These are phyloP conservation scores for Volucella inflata DNA, from an alignment of 2,888 invertebrate genomes.

Conservation along the genomic window DNA sequence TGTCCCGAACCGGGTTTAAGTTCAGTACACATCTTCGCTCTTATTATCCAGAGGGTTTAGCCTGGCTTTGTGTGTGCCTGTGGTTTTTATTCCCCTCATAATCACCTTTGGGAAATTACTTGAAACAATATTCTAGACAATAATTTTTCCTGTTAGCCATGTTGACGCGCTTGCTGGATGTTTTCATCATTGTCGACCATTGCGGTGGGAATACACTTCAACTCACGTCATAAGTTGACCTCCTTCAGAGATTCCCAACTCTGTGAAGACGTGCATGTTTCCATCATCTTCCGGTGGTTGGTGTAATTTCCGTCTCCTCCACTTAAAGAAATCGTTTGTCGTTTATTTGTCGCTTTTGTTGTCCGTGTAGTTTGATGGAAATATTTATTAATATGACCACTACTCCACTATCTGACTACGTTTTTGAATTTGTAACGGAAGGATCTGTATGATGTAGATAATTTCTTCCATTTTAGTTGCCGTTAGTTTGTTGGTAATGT, in stretches of 20 bases:
- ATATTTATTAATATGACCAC: too few relatives aligned
- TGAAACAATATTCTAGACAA: constrained; percentile 71
- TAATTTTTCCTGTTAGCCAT: constrained; percentile 58
- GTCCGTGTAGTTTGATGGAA: too few relatives aligned
- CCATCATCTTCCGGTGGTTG: constrained; percentile 2
- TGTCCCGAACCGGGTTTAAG: too few relatives aligned
- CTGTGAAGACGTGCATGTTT: neutral
- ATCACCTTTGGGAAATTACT: constrained; percentile 74
- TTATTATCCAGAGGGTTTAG: constrained; percentile 49
- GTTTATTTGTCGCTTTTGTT: too few relatives aligned
- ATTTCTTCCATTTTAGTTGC: too few relatives aligned
- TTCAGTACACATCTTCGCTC: neutral
- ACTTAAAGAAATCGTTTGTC: neutral
- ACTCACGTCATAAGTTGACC: constrained; percentile 43
- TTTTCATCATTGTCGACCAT: constrained; percentile 55
- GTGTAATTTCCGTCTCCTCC: constrained; percentile 1
- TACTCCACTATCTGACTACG: too few relatives aligned
- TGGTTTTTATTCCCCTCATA: constrained; percentile 31
- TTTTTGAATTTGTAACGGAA: too few relatives aligned
- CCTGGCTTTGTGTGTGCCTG: constrained; percentile 17
- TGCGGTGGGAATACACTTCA: constrained; percentile 49
- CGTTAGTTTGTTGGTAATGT: too few relatives aligned
- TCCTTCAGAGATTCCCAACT: constrained; percentile 33
- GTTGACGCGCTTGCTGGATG: constrained; percentile 57
- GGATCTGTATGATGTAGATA: too few relatives aligned